Conservation (phyloP, 2,113 vertebrate species). For the Cyrtonyx montezumae region DNA sequence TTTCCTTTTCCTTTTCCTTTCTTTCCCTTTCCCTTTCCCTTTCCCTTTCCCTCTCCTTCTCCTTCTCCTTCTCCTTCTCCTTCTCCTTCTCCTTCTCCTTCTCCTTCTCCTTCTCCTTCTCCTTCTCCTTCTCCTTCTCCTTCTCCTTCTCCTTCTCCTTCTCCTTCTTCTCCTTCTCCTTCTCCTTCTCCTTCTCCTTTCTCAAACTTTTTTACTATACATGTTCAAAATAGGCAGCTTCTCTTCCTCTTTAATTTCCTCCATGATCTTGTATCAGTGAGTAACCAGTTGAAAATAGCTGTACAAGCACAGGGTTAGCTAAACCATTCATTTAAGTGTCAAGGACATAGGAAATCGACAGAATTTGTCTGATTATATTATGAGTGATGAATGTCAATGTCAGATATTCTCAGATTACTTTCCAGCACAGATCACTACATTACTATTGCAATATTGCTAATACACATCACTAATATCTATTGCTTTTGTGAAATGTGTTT, state of each 20-base stretch:
- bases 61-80: too few species aligned
- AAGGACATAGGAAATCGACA: not conserved
- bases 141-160: not conserved
- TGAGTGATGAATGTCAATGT: fast-evolving
- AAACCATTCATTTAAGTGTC: not conserved
- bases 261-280: not conserved
- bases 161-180: not conserved
- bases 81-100: too few species aligned
- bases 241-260: not conserved
- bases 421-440: not conserved
- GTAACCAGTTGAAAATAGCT: slow-evolving; percentile 33
- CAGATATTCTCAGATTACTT: not conserved
- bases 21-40: too few species aligned
- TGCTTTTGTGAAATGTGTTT: not conserved
- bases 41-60: too few species aligned
- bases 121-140: too few species aligned
- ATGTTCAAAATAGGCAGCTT: not conserved
- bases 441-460: not conserved
- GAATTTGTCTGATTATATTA: not conserved
- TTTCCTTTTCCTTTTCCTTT: too few species aligned
- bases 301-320: not conserved
- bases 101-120: too few species aligned
- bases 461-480: not conserved
- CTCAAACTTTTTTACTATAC: not conserved
- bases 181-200: fast-evolving